Percentiles rank a stretch among this genome's conserved stretches.
Evolutionary conservation across 2,888 invertebrate genomes (phyloP).

Genomic region (Leptogaster cylindrica): DNA sequence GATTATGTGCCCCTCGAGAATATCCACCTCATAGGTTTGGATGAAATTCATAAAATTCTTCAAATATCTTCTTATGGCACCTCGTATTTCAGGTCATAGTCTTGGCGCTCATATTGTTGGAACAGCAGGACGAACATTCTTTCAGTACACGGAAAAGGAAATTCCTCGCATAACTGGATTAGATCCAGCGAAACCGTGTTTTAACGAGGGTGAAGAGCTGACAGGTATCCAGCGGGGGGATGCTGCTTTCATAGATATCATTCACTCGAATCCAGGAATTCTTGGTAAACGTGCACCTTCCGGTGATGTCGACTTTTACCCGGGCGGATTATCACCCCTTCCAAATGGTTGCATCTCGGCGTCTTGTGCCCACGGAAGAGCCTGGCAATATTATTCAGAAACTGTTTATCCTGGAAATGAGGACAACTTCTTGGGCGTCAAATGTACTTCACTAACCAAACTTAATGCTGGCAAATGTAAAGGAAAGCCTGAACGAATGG

Average conservation of each 20-base stretch:
- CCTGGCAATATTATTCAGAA: slow-evolving; percentile 56
- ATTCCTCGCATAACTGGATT: slow-evolving; percentile 58
- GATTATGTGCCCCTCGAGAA: slow-evolving; percentile 53
- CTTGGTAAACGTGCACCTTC: slow-evolving; percentile 55
- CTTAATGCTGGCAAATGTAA: slow-evolving; percentile 54
- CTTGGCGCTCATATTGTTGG: slow-evolving; percentile 60
- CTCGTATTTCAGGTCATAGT: slow-evolving; percentile 54
- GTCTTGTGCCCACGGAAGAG: slow-evolving; percentile 55
- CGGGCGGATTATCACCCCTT: slow-evolving; percentile 55
- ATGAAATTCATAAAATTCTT: not conserved
- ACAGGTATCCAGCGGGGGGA: slow-evolving; percentile 55
- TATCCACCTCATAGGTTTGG: slow-evolving; percentile 57
- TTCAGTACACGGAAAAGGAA: slow-evolving; percentile 51
- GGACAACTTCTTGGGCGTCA: slow-evolving; percentile 52
- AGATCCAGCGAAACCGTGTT: slow-evolving; percentile 60
- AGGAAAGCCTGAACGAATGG: slow-evolving; percentile 55
- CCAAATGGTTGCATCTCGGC: slow-evolving; percentile 55
- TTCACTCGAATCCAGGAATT: slow-evolving; percentile 57
- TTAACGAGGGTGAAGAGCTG: slow-evolving; percentile 54
- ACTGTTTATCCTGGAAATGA: slow-evolving; percentile 55
- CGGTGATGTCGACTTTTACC: slow-evolving; percentile 59
- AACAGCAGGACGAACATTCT: slow-evolving; percentile 55
- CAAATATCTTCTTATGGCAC: not conserved
- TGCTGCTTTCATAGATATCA: slow-evolving; percentile 57
- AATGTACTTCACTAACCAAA: slow-evolving; percentile 53